These are phyloP conservation scores for Stenodema calcarata DNA, from an alignment of 2,888 invertebrate genomes.

Conservation along the genomic window DNA sequence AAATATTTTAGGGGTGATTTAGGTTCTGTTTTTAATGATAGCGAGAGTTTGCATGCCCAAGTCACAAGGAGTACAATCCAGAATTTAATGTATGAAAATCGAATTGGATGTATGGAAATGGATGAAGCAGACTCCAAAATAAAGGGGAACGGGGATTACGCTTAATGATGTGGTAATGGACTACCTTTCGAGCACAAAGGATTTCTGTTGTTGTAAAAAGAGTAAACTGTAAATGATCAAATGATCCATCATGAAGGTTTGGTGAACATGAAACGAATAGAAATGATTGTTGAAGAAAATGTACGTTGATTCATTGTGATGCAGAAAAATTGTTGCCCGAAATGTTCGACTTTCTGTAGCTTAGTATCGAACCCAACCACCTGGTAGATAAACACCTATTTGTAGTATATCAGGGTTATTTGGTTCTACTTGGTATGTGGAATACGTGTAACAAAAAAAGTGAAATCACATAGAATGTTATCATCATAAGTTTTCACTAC, in stretches of 20 bases:
- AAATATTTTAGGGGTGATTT: neutral
- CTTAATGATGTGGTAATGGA: neutral
- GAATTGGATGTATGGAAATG: neutral
- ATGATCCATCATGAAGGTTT: neutral
- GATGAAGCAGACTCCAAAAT: neutral
- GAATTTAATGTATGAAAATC: neutral
- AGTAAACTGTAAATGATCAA: neutral
- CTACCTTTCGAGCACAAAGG: constrained; percentile 1
- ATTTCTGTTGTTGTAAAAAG: constrained; percentile 3
- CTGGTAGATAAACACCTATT: no score
- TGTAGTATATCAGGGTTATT: no score
- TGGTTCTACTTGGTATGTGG: no score
- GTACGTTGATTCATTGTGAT: no score
- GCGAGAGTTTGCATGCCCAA: neutral
- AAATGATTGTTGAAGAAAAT: neutral
- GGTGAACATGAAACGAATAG: neutral
- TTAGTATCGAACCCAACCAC: no score
- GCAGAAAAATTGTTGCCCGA: no score
- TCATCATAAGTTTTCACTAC: no score
- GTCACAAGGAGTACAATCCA: neutral
- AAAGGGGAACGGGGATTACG: neutral
- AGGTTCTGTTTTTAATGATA: neutral
- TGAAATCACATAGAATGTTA: no score
- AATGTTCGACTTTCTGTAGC: no score
- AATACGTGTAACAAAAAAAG: no score